Conservation (phyloP, 2,797 vertebrate genomes). For the Gastrophryne carolinensis region DNA sequence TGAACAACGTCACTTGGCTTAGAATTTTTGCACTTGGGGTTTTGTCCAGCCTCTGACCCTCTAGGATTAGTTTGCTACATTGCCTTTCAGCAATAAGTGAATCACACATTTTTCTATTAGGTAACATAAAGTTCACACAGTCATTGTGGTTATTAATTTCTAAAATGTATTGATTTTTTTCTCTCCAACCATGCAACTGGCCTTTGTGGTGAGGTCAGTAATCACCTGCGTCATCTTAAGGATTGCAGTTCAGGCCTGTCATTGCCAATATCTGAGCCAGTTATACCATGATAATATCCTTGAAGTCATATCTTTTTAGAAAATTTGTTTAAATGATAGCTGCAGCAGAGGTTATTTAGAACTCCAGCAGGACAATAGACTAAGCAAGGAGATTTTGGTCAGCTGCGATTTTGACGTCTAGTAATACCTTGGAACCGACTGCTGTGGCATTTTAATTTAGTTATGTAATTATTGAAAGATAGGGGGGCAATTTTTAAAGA, state of each 20-base stretch:
- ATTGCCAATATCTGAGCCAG: not conserved
- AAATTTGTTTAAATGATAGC: not conserved
- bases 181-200: too few relatives aligned
- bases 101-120: too few relatives aligned
- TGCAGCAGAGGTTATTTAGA: not conserved
- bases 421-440: slow-evolving; percentile 45
- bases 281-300: not conserved
- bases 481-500: slow-evolving; percentile 38
- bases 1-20: not conserved
- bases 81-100: not conserved
- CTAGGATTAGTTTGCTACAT: not conserved
- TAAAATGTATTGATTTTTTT: not conserved
- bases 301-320: not conserved
- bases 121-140: not conserved
- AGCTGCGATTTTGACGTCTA: slow-evolving; percentile 20
- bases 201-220: not conserved
- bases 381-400: not conserved
- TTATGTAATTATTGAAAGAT: slow-evolving; percentile 27
- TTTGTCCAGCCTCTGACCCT: not conserved
- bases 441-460: slow-evolving; percentile 43
- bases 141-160: not conserved
- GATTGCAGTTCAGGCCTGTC: not conserved
- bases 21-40: not conserved
- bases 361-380: slow-evolving; percentile 4
- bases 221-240: not conserved